These are phyloP conservation scores for Octodon degus DNA, from an alignment of 2,113 vertebrate genomes.

Conservation along the genomic window DNA sequence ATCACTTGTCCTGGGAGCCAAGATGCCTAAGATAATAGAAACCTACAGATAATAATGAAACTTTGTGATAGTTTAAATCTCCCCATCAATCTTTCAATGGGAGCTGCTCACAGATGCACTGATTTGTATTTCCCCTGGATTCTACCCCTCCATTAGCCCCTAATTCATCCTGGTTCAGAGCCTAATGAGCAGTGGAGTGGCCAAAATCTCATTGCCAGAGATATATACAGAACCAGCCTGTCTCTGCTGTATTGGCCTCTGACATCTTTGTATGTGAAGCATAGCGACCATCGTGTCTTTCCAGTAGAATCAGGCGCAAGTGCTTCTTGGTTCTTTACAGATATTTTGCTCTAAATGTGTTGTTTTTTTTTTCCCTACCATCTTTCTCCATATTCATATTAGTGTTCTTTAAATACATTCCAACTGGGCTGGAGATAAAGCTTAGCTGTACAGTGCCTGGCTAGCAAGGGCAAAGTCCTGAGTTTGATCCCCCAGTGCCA, in stretches of 20 bases:
- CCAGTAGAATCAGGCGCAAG: not conserved
- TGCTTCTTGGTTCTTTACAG: slow-evolving; percentile 17
- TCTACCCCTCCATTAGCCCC: too few relatives aligned
- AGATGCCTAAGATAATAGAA: slow-evolving; percentile 62
- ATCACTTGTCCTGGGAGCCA: slow-evolving; percentile 24
- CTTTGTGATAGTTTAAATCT: slow-evolving; percentile 14
- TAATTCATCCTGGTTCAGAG: slow-evolving; percentile 39
- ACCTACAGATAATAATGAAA: slow-evolving; percentile 17
- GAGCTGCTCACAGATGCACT: slow-evolving; percentile 35
- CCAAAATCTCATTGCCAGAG: slow-evolving; percentile 45
- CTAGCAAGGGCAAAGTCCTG: too few relatives aligned
- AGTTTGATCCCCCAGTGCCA: too few relatives aligned
- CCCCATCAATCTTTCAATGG: not conserved
- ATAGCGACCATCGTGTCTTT: not conserved
- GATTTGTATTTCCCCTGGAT: not conserved
- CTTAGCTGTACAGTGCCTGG: too few relatives aligned
- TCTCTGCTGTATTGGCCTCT: not conserved
- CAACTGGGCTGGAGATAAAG: not conserved
- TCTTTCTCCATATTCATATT: slow-evolving; percentile 5
- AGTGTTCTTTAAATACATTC: not conserved
- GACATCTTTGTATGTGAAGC: not conserved
- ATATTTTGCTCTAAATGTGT: not conserved
- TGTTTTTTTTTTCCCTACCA: not conserved
- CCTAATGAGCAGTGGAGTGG: slow-evolving; percentile 11
- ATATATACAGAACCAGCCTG: not conserved